These are phyloP conservation scores for Tragulus kanchil DNA, from an alignment of 2,113 vertebrate genomes.

Conservation along the genomic window DNA sequence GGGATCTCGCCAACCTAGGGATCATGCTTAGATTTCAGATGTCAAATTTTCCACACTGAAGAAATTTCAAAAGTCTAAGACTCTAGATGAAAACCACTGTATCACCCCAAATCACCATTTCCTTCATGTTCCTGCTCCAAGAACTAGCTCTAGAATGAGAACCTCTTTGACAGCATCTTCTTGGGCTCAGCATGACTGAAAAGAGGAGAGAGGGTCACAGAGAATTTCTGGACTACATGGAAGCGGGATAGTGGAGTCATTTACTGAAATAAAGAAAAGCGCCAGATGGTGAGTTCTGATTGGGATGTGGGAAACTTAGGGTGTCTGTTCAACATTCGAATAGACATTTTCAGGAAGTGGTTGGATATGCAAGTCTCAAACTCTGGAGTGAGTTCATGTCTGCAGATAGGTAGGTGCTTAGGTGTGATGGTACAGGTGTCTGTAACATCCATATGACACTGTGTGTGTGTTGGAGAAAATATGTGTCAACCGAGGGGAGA, in stretches of 20 bases:
- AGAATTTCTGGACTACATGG: neutral
- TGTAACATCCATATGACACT: neutral
- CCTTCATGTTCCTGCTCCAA: neutral
- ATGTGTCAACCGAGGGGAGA: neutral
- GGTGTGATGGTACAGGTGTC: neutral
- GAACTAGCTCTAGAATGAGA: neutral
- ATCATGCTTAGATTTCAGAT: neutral
- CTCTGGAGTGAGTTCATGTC: neutral
- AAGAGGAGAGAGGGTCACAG: neutral
- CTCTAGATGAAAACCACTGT: neutral
- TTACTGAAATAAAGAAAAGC: neutral
- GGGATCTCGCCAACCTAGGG: too few species aligned
- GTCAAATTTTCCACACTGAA: neutral
- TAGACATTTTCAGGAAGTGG: neutral
- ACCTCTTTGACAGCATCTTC: neutral
- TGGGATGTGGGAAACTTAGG: neutral
- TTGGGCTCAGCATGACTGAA: neutral
- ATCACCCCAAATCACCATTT: neutral
- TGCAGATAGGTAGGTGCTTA: neutral
- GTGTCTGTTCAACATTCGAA: neutral
- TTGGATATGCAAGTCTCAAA: neutral
- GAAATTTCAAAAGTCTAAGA: neutral
- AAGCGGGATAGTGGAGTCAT: neutral
- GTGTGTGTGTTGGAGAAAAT: neutral
- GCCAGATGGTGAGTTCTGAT: neutral